Conservation (phyloP, 2,113 vertebrate genomes). For the Odocoileus virginianus region DNA sequence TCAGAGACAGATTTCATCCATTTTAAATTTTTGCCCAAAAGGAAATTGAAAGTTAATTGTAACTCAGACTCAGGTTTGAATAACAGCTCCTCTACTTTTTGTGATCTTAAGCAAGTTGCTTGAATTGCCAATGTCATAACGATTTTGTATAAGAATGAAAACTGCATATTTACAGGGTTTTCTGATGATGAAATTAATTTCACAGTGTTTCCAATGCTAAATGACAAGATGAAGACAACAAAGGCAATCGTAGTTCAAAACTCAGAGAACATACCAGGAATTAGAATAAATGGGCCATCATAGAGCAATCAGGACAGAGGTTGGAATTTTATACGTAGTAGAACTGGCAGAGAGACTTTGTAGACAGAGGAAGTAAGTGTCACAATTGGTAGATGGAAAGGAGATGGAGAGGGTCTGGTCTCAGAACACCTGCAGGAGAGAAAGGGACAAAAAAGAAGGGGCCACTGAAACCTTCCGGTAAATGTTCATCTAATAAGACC, state of each 20-base stretch:
- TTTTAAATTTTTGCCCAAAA: neutral
- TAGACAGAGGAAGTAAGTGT: neutral
- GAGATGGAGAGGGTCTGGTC: neutral
- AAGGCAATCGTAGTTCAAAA: neutral
- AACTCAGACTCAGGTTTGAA: neutral
- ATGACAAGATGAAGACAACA: neutral
- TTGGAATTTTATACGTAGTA: neutral
- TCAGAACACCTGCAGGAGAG: neutral
- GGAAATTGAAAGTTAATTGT: constrained; percentile 7
- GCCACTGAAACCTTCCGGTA: neutral
- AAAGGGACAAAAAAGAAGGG: neutral
- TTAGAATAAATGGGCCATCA: neutral
- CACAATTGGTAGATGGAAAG: neutral
- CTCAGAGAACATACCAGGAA: neutral
- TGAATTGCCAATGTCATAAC: neutral
- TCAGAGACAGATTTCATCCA: neutral
- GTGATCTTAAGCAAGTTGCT: neutral
- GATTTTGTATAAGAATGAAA: neutral
- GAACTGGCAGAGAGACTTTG: neutral
- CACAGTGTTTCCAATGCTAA: neutral
- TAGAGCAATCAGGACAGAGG: neutral
- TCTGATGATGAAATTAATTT: neutral
- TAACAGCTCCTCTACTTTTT: neutral
- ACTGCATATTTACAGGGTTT: neutral
- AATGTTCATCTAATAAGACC: neutral